Evolutionary conservation across 1,140 invertebrate species (phyloP), one percentile per base, ranked within the genome.

Genomic region (Aleiodes sp.): DNA sequence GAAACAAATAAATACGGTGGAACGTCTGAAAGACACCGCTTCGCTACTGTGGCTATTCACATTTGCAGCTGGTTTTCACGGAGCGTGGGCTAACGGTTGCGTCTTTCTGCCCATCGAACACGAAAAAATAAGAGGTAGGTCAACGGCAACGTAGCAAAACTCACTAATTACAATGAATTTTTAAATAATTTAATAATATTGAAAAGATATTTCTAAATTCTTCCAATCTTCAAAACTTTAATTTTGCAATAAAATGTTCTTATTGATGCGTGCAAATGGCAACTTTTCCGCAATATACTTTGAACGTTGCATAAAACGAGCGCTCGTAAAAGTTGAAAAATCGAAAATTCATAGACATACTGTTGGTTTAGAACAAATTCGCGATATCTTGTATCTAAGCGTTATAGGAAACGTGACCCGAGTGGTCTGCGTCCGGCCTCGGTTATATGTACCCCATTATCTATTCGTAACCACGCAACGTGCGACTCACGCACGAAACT

Each of bases 21-120:
- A 43, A 43, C n/a, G 39, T 43, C 39, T 62, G n/a, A 62, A 4
- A 33, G 29, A 31, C 59, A 16, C 35, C 35, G 59, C 26, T 8
- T 28, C 12, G 19, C 39, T n/a, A n/a, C n/a, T n/a, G n/a, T n/a
- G n/a, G 39, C 10, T 43, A 16, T 43, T 16, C 39, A n/a, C 39
- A 43, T 43, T 43, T 43, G 39, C 39, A 43, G 39, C 39, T 43
- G 39, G 39, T 43, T 43, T 43, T 43, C 39, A 43, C 19, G 39
- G 14, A 43, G 19, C 39, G 12, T 43, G 39, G 39, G 46, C 65
- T 74, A 74, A 74, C 73, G 70, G 74, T 74, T 62, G 70, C 71
- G 73, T 76, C 74, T 73, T 76, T 76, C 73, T 60, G 61, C 62
- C 71, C 39, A 43, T 74, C 73, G 73, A 71, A 73, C 75, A 61